A percentile compares a stretch with the other conserved stretches of the same genome.
phyloP scores from a whole-genome alignment of 2,797 vertebrate species.

The Aselliscus stoliczkanus region DNA sequence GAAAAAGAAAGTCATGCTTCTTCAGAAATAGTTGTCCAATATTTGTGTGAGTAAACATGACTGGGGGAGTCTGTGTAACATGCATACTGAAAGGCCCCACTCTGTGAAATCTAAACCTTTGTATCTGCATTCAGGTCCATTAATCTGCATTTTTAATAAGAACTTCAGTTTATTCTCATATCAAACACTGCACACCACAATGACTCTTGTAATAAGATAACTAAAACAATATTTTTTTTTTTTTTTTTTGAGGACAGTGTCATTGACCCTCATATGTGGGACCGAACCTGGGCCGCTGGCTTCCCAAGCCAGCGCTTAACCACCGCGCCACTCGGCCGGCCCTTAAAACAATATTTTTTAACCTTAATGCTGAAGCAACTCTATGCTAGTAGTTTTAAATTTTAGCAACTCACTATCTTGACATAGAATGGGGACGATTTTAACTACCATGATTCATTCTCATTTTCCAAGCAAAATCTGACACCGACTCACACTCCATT shows the following conservation, averaged over 20 bases:
- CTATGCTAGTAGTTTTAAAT: not conserved
- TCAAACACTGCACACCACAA: not conserved
- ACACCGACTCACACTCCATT: not conserved
- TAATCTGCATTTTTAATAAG: not conserved
- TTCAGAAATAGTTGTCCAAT: not conserved
- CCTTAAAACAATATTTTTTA: not conserved
- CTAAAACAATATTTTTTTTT: not conserved
- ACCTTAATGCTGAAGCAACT: not conserved
- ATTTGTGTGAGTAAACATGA: not conserved
- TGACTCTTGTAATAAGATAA: not conserved
- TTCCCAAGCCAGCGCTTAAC: too few species aligned
- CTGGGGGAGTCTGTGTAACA: not conserved
- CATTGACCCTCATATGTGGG: too few species aligned
- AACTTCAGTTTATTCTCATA: not conserved
- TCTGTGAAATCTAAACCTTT: not conserved
- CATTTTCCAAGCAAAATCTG: not conserved
- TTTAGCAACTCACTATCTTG: not conserved
- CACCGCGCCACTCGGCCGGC: too few species aligned
- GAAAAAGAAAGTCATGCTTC: not conserved
- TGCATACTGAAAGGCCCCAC: not conserved
- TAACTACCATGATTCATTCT: not conserved
- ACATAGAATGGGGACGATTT: not conserved
- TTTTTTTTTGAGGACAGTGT: too few species aligned
- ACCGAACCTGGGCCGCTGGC: too few species aligned
- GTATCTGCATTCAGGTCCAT: not conserved